These are phyloP conservation scores for Sarcophaga carnaria DNA, from an alignment of 2,888 invertebrate species.

Conservation along the genomic window DNA sequence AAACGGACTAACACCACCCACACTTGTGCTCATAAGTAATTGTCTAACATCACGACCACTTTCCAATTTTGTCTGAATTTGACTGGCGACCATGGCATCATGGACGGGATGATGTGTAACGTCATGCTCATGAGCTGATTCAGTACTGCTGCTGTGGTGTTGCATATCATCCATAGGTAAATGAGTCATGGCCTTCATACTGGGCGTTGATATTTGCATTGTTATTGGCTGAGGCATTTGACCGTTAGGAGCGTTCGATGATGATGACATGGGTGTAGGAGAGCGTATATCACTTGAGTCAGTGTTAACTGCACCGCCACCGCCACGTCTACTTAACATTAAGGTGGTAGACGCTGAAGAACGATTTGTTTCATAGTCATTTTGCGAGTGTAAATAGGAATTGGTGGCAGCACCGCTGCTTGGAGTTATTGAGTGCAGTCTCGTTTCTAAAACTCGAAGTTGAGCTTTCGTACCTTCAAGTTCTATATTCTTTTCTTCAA, in stretches of 20 bases:
- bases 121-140: constrained; percentile 85
- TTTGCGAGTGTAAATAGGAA: constrained; percentile 79
- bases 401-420: constrained; percentile 81
- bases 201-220: constrained; percentile 82
- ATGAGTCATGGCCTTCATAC: constrained; percentile 85
- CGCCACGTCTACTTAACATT: constrained; percentile 78
- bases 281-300: constrained; percentile 73
- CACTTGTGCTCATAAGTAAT: constrained; percentile 77
- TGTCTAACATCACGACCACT: constrained; percentile 55
- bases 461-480: constrained; percentile 91
- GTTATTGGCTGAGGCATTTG: constrained; percentile 74
- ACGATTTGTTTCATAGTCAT: constrained; percentile 79
- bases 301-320: constrained; percentile 71
- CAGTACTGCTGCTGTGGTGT: constrained; percentile 85
- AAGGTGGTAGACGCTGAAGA: constrained; percentile 79
- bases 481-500: constrained; percentile 92
- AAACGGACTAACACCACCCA: constrained; percentile 77
- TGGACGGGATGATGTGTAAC: constrained; percentile 67
- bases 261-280: constrained; percentile 66
- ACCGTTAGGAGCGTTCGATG: constrained; percentile 65
- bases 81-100: constrained; percentile 40
- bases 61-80: constrained; percentile 53
- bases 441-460: constrained; percentile 87
- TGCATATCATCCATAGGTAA: constrained; percentile 83
- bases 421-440: constrained; percentile 78